Conservation (phyloP, 2,888 invertebrate genomes). For the Drosophila kambysellisi region DNA sequence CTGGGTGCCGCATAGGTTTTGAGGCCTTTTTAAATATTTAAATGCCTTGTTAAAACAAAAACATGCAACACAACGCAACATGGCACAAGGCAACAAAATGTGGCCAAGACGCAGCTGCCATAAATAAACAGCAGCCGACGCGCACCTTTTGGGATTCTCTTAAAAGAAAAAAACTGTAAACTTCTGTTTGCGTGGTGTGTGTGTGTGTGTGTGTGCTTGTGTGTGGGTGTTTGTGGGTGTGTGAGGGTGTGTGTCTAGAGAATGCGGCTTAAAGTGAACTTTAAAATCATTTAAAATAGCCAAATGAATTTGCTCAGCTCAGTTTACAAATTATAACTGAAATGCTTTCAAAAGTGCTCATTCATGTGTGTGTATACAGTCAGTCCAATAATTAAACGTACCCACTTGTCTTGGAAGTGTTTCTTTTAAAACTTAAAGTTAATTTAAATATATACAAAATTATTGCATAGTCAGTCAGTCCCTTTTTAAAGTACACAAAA, state of each 20-base stretch:
- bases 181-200: background rate
- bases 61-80: constrained; percentile 28
- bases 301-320: constrained; percentile 24
- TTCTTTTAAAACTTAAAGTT: background rate
- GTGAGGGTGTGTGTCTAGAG: background rate
- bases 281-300: constrained; percentile 44
- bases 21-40: constrained; percentile 73
- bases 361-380: background rate
- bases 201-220: background rate
- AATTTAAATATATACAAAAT: no score
- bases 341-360: constrained; percentile 1
- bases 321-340: background rate
- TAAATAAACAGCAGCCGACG: constrained; percentile 66
- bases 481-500: no score
- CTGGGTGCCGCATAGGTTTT: constrained; percentile 56
- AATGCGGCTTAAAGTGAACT: constrained; percentile 14
- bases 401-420: background rate
- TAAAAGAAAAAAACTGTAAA: constrained; percentile 18
- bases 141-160: constrained; percentile 44
- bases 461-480: no score
- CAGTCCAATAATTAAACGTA: background rate
- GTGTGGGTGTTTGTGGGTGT: background rate
- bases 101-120: constrained; percentile 64
- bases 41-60: constrained; percentile 64
- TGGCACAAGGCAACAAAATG: constrained; percentile 34